These are phyloP conservation scores for Chydorus sphaericus DNA, from an alignment of 2,888 invertebrate species.

Conservation along the genomic window DNA sequence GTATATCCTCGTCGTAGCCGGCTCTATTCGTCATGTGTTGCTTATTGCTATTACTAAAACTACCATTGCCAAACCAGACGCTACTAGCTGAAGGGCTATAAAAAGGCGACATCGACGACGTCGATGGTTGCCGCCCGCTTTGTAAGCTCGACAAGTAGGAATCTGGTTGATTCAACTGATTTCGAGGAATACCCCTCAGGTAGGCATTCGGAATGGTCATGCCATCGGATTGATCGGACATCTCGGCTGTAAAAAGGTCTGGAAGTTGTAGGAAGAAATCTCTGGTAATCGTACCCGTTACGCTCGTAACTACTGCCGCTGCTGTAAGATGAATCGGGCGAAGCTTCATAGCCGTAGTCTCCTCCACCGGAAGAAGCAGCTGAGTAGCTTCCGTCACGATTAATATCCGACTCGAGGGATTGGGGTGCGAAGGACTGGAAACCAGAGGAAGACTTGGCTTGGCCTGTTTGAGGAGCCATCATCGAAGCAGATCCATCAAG, in stretches of 20 bases:
- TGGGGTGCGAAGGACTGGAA: neutral
- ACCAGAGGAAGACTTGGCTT: neutral
- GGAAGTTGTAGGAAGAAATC: neutral
- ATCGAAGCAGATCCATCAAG: neutral
- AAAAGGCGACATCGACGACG: too few relatives aligned
- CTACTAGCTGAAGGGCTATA: too few relatives aligned
- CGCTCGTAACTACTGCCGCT: conserved; percentile 1
- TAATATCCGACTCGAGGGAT: neutral
- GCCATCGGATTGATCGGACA: too few relatives aligned
- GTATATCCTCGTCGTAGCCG: conserved; percentile 13
- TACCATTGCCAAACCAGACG: too few relatives aligned
- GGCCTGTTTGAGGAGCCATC: neutral
- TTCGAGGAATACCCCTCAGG: neutral
- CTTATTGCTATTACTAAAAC: neutral
- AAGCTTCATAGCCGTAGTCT: conserved; percentile 3
- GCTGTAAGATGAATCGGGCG: conserved; percentile 8
- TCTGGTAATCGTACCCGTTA: neutral
- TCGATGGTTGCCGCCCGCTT: too few relatives aligned
- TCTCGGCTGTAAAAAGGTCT: neutral
- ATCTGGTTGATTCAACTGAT: neutral
- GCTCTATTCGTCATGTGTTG: neutral
- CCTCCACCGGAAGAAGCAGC: neutral
- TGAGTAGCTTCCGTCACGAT: conserved; percentile 6
- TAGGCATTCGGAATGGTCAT: neutral
- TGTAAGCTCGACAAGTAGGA: neutral